Conservation (phyloP, 2,113 vertebrate species). For the Neofelis nebulosa region DNA sequence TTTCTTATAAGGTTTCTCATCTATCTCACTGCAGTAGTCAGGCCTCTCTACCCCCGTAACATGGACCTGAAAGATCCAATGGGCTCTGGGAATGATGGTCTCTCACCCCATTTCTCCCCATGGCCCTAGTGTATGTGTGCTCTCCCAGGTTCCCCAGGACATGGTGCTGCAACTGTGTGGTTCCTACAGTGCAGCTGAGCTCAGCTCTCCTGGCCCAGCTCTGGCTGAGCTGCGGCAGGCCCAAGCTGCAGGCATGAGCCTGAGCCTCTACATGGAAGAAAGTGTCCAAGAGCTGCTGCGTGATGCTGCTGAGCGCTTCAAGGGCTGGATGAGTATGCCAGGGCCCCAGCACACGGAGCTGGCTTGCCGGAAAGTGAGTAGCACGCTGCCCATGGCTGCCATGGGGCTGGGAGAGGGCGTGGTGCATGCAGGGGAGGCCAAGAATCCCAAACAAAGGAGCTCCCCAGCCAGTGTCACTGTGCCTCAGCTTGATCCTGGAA, state of each 20-base stretch:
- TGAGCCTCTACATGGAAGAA: slow-evolving; percentile 86
- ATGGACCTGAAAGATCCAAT: background rate
- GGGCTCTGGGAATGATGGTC: background rate
- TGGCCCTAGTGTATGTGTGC: background rate
- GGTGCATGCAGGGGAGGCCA: background rate
- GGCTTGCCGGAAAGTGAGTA: slow-evolving; percentile 89
- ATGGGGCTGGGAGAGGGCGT: background rate
- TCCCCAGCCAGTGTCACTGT: fast-evolving
- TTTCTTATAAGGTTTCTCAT: background rate
- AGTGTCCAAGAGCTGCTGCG: slow-evolving; percentile 86
- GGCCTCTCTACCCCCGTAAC: background rate
- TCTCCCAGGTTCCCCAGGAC: slow-evolving; percentile 87
- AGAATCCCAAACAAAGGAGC: background rate
- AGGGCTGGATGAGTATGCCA: slow-evolving; percentile 85
- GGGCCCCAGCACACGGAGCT: slow-evolving; percentile 89
- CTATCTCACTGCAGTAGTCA: background rate
- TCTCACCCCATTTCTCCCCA: background rate
- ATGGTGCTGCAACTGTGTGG: slow-evolving; percentile 89
- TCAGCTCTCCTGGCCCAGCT: slow-evolving; percentile 80
- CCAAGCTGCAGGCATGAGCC: slow-evolving; percentile 68
- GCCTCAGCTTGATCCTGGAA: background rate
- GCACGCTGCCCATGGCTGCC: fast-evolving
- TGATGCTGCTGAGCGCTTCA: slow-evolving; percentile 88
- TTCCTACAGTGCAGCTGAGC: slow-evolving; percentile 88
- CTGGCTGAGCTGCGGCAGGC: slow-evolving; percentile 81